Base-by-base conservation (phyloP, 2,113 vertebrate genomes). In the Lanius ludovicianus region DNA sequence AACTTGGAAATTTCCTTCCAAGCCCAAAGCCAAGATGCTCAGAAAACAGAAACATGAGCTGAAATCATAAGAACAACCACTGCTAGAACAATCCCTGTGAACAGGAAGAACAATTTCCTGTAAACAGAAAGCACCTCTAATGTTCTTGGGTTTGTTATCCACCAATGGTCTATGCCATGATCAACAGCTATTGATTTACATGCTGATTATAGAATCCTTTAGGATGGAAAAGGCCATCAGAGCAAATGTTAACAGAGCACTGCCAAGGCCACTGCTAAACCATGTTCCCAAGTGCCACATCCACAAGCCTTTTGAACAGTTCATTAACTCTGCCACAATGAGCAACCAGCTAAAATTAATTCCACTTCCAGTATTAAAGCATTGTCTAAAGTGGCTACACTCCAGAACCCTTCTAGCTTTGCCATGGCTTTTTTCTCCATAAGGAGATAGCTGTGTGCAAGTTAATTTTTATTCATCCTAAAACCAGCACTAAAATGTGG, bases 181-280 rank as follows among this genome's bases (percentile, higher is more conserved):
- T 55, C 68, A 62, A 50, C 7, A 69, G 28, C 28, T 59, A 59
- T 6, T 35, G 39, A 44, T 81, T 84, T 35, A 22, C 39, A 23
- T 30, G 27, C 22, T 41, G 11, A 28, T 59, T 27, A 21, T 0
- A 9, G 8, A 70, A 52, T 22, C 2, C 0, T 39, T 52, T 15
- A 24, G 33, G 22, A 16, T 50, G 31, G 21, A 65, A 42, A 52
- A 71, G 65, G 52, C 21, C 41, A 55, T 11, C 49, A 53, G 24
- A 42, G 9, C n/a, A 23, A 84, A 24, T 7, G 4, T 21, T 11
- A 42, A 65, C 50, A 10, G 23, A 52, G 64, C 31, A 37, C 27
- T 56, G 49, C 18, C 64, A 56, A 63, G 10, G 8, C 27, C 62
- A 33, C 37, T 55, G 14, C 42, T 57, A 57, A 50, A 11, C 46